Evolutionary conservation across 2,888 invertebrate genomes (phyloP), one percentile per base, ranked within the genome.

Genomic region (Drosophila anomelani): DNA sequence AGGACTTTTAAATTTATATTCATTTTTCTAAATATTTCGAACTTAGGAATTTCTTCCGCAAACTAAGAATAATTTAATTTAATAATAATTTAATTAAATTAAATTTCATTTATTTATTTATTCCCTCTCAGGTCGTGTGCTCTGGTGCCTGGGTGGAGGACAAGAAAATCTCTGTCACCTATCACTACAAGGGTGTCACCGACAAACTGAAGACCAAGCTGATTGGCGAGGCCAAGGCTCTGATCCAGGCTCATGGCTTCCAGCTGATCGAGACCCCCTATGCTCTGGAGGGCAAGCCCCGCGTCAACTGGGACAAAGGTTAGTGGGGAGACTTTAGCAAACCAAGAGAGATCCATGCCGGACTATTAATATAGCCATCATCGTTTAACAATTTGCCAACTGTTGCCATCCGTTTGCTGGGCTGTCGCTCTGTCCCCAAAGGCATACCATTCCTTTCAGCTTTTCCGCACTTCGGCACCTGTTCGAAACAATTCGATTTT

Each of bases 131-230:
- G 95, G 94, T 95, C 2, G 95, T 95, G 79, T 94, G 93, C 80
- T 95, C 95, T 69, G 96, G 96, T 49, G 95, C 96, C 13, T 96
- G 96, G 96, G 95, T 96, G 1, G 96, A 96, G 90, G 95, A 96
- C 89, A 96, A 96, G 91, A 95, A 95, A 53, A 95, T 95, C 7
- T 93, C 96, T 7, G 92, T 96, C 64, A 96, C 96, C 53, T 96
- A 95, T 92, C 96, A 96, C 90, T 96, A 95, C 91, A 94, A 96
- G 53, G 95, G 95, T 84, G 95, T 95, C 3, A 95, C 95, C 20
- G 92, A 94, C 64, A 94, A 95, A 76, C 90, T 94, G 67, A 94
- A 95, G 77, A 92, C 93, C 5, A 93, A 93, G 57, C 93, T 96
- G 85, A 93, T 95, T 47, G 93, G 93, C 38, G 93, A 94, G 80